Conservation (phyloP, 1,140 invertebrate species). For the Triops longicaudatus region DNA sequence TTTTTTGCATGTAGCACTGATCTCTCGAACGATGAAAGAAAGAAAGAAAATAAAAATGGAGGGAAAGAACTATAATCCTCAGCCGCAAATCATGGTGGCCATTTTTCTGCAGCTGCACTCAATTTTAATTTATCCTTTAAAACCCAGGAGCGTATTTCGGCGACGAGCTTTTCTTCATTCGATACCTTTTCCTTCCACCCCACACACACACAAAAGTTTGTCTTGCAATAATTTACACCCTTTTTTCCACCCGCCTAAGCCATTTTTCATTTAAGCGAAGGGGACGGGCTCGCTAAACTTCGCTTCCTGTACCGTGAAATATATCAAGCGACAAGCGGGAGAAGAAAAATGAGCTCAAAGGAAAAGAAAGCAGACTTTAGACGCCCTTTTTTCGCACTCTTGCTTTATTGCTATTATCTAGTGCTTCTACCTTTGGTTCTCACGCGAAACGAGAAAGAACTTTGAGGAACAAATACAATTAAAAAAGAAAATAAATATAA, state of each 20-base stretch:
- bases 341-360: background rate
- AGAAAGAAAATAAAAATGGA: too few relatives aligned
- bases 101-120: background rate
- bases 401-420: conserved; percentile 10
- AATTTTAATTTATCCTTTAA: background rate
- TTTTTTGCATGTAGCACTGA: too few relatives aligned
- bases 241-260: background rate
- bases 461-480: too few relatives aligned
- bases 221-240: background rate
- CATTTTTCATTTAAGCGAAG: background rate
- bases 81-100: background rate
- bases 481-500: too few relatives aligned
- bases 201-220: background rate
- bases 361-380: background rate
- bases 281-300: background rate
- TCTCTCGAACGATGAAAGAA: too few relatives aligned
- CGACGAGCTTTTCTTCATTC: background rate
- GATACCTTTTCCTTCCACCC: background rate
- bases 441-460: background rate
- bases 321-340: background rate
- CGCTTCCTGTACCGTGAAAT: conserved; percentile 1
- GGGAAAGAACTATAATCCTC: background rate
- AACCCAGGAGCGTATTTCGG: background rate
- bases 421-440: background rate
- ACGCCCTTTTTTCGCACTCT: conserved; percentile 2